Percentiles rank a stretch among this genome's conserved stretches.
Evolutionary conservation across 2,888 invertebrate species (phyloP).

Genomic region (Spodoptera picta): DNA sequence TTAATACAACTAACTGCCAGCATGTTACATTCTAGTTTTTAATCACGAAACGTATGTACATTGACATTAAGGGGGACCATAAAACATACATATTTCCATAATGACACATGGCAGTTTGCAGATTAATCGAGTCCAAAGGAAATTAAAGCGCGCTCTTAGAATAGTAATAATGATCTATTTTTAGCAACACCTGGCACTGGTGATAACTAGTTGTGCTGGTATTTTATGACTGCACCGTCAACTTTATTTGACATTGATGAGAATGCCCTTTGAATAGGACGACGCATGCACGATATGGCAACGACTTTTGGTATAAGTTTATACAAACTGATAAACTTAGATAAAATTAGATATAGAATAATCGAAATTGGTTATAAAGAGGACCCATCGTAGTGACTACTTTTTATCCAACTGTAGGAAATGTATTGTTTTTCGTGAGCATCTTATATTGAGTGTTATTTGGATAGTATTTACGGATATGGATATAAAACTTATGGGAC

Average conservation of each 20-base stretch:
- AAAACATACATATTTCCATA: constrained; percentile 33
- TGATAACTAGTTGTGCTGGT: constrained; percentile 74
- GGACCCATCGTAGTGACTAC: too few relatives aligned
- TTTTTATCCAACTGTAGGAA: too few relatives aligned
- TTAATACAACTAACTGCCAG: not conserved
- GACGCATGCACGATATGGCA: constrained; percentile 5
- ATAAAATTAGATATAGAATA: too few relatives aligned
- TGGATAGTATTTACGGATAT: too few relatives aligned
- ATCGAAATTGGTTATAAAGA: too few relatives aligned
- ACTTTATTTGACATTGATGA: constrained; percentile 55
- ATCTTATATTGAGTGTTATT: too few relatives aligned
- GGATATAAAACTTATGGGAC: too few relatives aligned
- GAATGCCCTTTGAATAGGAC: constrained; percentile 19
- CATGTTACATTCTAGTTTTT: not conserved
- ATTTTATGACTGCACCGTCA: constrained; percentile 57
- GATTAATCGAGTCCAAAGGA: constrained; percentile 68
- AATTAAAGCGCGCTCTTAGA: constrained; percentile 71
- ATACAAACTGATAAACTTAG: too few relatives aligned
- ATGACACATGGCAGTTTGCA: constrained; percentile 63
- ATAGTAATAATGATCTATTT: constrained; percentile 72
- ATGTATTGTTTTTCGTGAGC: too few relatives aligned
- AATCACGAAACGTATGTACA: constrained; percentile 12
- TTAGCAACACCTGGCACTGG: constrained; percentile 71
- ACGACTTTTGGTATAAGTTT: constrained; percentile 5
- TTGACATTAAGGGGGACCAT: constrained; percentile 9